Percentiles rank a stretch among this genome's conserved stretches.
phyloP scores from a whole-genome alignment of 2,113 vertebrate species.

The Chaenocephalus aceratus region DNA sequence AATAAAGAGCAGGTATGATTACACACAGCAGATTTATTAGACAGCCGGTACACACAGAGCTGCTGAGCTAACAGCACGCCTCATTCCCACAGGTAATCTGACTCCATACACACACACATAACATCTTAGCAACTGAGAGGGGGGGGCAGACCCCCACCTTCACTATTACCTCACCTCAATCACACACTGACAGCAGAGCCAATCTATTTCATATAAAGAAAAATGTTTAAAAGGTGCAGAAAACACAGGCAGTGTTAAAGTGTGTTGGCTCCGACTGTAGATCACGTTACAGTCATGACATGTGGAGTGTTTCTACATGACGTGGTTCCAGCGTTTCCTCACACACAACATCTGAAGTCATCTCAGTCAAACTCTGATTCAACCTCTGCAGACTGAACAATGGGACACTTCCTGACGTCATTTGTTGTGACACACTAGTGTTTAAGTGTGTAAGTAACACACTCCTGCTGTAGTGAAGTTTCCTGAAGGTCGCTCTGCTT shows the following conservation, averaged over 20 bases:
- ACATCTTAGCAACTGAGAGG: too few relatives aligned
- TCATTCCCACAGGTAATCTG: slow-evolving; percentile 76
- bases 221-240: slow-evolving; percentile 5
- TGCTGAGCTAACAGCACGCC: slow-evolving; percentile 74
- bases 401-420: slow-evolving; percentile 75
- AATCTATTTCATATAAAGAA: neutral
- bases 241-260: neutral
- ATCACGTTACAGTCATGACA: neutral
- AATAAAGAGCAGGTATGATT: slow-evolving; percentile 47
- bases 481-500: slow-evolving; percentile 48
- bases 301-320: neutral
- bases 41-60: slow-evolving; percentile 68
- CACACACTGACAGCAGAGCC: slow-evolving; percentile 41
- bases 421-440: slow-evolving; percentile 72
- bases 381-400: slow-evolving; percentile 49
- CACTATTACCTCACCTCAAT: neutral
- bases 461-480: slow-evolving; percentile 26
- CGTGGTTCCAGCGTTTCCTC: neutral
- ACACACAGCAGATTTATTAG: slow-evolving; percentile 53
- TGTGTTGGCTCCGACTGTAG: neutral
- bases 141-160: too few relatives aligned
- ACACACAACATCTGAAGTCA: neutral
- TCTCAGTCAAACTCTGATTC: too few relatives aligned
- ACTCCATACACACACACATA: slow-evolving; percentile 20
- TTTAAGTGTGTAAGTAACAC: slow-evolving; percentile 39